phyloP scores from a whole-genome alignment of 2,797 vertebrate species.

The Poecilia velifera region DNA sequence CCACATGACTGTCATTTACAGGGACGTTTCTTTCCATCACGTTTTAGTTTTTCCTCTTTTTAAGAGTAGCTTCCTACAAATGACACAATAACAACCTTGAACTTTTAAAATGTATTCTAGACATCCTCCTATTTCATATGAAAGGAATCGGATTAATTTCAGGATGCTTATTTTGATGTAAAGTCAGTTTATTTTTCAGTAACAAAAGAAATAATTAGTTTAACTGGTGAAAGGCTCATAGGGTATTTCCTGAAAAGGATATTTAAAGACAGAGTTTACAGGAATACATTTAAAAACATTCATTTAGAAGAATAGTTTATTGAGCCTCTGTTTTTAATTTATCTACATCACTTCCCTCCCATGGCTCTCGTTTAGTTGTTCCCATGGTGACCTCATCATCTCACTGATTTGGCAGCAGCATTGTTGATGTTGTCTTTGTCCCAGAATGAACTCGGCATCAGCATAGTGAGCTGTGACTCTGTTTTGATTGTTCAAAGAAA shows the following conservation, averaged over 20 bases:
- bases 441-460: neutral
- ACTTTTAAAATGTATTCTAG: neutral
- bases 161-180: neutral
- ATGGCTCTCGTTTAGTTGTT: neutral
- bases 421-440: neutral
- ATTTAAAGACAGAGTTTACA: neutral
- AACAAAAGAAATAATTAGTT: neutral
- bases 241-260: neutral
- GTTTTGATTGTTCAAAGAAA: constrained; percentile 2
- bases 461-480: neutral
- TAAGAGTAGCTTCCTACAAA: neutral
- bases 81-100: neutral
- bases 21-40: neutral
- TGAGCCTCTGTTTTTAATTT: neutral
- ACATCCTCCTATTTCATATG: neutral
- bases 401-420: neutral
- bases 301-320: neutral
- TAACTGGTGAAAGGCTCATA: neutral
- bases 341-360: neutral
- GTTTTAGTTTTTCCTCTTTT: neutral
- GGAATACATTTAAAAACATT: neutral
- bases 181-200: neutral
- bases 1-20: neutral
- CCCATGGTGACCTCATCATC: neutral
- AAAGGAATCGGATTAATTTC: neutral